Base-by-base conservation (phyloP, 2,797 vertebrate species). In the Cyclopterus lumpus region DNA sequence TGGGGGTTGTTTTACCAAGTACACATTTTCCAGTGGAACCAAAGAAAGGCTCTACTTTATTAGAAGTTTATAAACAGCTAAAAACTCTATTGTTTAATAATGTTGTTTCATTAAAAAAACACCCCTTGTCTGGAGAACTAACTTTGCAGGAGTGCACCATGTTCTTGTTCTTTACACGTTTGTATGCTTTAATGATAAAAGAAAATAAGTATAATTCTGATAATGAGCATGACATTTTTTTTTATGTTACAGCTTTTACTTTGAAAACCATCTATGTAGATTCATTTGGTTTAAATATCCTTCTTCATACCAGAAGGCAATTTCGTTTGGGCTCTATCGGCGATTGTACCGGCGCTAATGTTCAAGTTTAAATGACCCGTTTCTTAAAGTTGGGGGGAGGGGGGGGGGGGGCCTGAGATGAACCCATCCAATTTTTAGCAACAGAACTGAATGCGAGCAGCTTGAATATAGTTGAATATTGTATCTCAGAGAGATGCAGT, bases 241-340 rank as follows among this genome's bases (percentile, higher is more conserved):
- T 57, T 57, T 57, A 59, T 24, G n/a, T 22, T 38, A 18, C 26
- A 24, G 42, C 14, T 53, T 71, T 53, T 20, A 60, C 42, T 63
- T 49, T 22, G 5, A 36, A 48, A 36, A 63, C 20, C 20, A 32
- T 28, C 4, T 4, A 16, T 20, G 32, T n/a, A 28, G 16, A 30
- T 57, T 32, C 1, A 8, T 57, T 24, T 73, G 24, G 20, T 40
- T 46, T 54, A 24, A 69, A 59, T n/a, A 46, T 1, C 14, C 2
- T 5, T 44, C 20, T n/a, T 34, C 15, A 38, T 53, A n/a, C 0
- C 8, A 6, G 1, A 26, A 34, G 4, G 42, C 48, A 3, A 24
- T 34, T 70, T 32, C 32, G n/a, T n/a, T n/a, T n/a, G n/a, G n/a
- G n/a, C n/a, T n/a, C n/a, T n/a, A n/a, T n/a, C n/a, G n/a, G n/a